A percentile compares a stretch with the other conserved stretches of the same genome.
These are phyloP conservation scores for Riparia riparia DNA, from an alignment of 2,113 vertebrate species.

Conservation along the genomic window DNA sequence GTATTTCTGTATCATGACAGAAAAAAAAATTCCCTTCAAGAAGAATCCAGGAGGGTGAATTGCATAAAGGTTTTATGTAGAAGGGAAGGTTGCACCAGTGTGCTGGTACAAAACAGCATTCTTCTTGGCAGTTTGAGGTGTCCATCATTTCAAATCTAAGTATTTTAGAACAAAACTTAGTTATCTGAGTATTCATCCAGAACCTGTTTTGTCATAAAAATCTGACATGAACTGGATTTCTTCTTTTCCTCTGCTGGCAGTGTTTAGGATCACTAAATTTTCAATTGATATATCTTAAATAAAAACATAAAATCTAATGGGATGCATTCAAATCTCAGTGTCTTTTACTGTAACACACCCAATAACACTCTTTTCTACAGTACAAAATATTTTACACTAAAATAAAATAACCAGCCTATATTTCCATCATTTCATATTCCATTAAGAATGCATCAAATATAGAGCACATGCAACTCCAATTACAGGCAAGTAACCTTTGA, in stretches of 20 bases:
- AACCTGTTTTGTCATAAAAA: background rate
- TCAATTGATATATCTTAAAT: background rate
- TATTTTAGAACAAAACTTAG: background rate
- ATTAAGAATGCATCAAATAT: background rate
- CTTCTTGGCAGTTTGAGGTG: background rate
- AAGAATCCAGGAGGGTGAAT: background rate
- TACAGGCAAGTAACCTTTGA: background rate
- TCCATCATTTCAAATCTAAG: background rate
- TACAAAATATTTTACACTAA: background rate
- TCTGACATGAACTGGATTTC: background rate
- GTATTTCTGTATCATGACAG: background rate
- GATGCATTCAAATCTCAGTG: rapidly evolving
- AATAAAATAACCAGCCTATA: background rate
- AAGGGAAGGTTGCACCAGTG: background rate
- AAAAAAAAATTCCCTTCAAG: background rate
- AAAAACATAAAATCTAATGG: background rate
- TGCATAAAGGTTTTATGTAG: background rate
- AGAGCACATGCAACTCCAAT: background rate
- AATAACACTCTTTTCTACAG: background rate
- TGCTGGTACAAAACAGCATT: background rate
- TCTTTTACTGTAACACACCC: background rate
- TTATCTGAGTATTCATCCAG: background rate
- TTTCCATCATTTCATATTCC: background rate
- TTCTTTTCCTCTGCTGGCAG: background rate
- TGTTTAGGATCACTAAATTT: background rate